Conservation (phyloP, 2,888 invertebrate genomes). For the Eurytoma adleriae region DNA sequence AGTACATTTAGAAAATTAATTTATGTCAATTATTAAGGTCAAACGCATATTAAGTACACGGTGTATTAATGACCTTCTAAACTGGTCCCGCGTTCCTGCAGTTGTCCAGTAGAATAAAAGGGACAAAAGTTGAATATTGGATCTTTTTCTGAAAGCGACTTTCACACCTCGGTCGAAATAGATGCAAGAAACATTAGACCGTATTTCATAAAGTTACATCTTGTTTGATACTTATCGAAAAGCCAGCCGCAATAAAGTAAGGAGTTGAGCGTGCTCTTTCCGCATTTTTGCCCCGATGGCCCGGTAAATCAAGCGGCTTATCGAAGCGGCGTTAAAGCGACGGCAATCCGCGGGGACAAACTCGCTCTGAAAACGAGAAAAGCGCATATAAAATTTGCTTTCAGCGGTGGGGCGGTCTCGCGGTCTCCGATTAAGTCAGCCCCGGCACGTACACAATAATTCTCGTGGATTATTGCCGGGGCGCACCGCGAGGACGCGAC, state of each 20-base stretch:
- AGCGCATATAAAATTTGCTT: not conserved
- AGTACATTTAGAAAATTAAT: no score
- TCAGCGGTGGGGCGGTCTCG: not conserved
- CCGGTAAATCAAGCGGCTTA: not conserved
- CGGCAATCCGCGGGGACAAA: not conserved
- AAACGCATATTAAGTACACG: no score
- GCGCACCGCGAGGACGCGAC: constrained; percentile 14
- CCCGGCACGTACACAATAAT: constrained; percentile 32
- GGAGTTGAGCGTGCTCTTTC: not conserved
- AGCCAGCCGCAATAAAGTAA: not conserved
- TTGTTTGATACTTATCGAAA: no score
- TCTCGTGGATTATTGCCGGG: constrained; percentile 50
- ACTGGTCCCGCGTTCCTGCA: no score
- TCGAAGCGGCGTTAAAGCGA: not conserved
- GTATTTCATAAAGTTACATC: no score
- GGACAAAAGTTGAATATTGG: no score
- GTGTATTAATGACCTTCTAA: no score
- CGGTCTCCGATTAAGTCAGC: constrained; percentile 12
- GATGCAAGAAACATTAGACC: no score
- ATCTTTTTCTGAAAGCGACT: no score
- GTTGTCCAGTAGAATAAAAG: no score
- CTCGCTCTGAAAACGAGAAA: not conserved
- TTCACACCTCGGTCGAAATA: no score
- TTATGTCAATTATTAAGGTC: no score
- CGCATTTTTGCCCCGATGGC: not conserved